phyloP scores from a whole-genome alignment of 2,797 vertebrate genomes.

The Emys orbicularis region DNA sequence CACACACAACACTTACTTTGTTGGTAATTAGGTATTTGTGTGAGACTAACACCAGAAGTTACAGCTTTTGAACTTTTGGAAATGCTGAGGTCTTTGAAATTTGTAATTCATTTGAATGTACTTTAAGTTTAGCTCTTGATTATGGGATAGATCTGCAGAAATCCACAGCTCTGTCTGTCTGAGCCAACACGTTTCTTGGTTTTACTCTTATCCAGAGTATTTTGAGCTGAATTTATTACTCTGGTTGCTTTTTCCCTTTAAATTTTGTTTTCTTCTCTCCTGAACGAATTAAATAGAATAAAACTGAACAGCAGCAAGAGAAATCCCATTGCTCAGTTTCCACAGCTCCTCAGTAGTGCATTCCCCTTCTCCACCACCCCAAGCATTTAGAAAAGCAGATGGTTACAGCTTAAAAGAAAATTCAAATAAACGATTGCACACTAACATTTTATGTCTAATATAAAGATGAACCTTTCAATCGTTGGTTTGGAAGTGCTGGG shows the following conservation, averaged over 20 bases:
- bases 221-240: neutral
- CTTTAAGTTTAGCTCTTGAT: neutral
- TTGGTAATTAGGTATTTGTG: neutral
- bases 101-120: neutral
- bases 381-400: constrained; percentile 53
- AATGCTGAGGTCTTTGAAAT: neutral
- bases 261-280: constrained; percentile 39
- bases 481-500: neutral
- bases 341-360: constrained; percentile 10
- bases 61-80: neutral
- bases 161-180: accelerated
- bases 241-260: neutral
- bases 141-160: neutral
- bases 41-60: neutral
- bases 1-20: neutral
- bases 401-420: constrained; percentile 60
- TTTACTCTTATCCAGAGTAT: neutral
- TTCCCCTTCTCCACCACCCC: constrained; percentile 10
- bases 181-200: neutral
- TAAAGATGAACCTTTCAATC: constrained; percentile 26
- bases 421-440: constrained; percentile 49
- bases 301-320: constrained; percentile 18
- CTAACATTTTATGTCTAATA: constrained; percentile 56
- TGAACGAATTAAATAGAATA: constrained; percentile 15
- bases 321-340: constrained; percentile 10